Evolutionary conservation across 2,888 invertebrate genomes (phyloP), one percentile per base, ranked within the genome.

Genomic region (Sisyra nigra): DNA sequence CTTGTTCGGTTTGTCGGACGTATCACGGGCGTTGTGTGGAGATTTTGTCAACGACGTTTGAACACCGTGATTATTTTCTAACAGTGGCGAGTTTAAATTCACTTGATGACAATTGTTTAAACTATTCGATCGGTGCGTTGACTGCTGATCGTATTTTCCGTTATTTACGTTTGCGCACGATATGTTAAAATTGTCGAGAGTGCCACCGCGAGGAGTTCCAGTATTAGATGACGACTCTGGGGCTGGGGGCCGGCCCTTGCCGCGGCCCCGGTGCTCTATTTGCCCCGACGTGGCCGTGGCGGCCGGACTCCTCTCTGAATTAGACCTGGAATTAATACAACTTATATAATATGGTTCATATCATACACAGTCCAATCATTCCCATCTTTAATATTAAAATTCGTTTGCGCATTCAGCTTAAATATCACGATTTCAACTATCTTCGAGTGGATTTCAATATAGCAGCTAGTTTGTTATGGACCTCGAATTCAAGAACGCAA

Each of bases 221-320:
- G 14, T 31, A 14, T n/a, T 30, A 8, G 19, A 17, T 35, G 42
- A 35, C 14, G 42, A 19, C 13, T 24, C 35, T 17, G 37, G 17
- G 37, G 43, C 38, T 31, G 43, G 43, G 43, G 43, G 43, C 43
- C 43, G 43, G 43, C 43, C 38, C 31, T 37, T 43, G 43, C 43
- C 43, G 43, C 38, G 37, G 43, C 43, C 43, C 43, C 43, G 14
- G 17, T 19, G 38, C 38, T 43, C 43, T 38, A 37, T 30, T 17
- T 38, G 43, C 43, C 43, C 43, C 29, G 38, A 37, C 18, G 33
- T 43, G 37, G 43, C 43, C 43, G 43, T 43, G 43, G 43, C 43
- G 37, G 43, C 37, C 43, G 38, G 19, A 29, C 43, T 43, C 17
- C 14, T n/a, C 15, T 41, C 41, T 13, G 41, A 14, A 17, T 31